Evolutionary conservation across 2,888 invertebrate species (phyloP).

Genomic region (Pachycephus smyrnensis): DNA sequence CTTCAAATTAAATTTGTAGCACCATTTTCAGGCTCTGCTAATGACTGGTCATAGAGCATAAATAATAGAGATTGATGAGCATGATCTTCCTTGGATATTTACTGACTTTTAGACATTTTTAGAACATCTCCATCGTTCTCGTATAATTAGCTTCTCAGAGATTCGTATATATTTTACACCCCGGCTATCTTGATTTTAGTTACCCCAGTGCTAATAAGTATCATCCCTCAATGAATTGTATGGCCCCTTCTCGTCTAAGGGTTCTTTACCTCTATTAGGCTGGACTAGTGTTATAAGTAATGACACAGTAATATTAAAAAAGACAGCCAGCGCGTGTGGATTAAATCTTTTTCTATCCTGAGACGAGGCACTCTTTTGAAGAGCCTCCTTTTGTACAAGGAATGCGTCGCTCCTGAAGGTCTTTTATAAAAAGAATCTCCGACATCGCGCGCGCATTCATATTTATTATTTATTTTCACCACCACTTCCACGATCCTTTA

Average conservation of each 20-base stretch:
- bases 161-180: not conserved
- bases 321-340: not conserved
- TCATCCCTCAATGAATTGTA: not conserved
- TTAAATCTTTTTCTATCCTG: not conserved
- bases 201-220: not conserved
- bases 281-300: not conserved
- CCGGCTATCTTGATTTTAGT: not conserved
- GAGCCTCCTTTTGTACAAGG: not conserved
- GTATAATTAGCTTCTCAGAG: not conserved
- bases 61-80: too few relatives aligned
- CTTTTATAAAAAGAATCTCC: not conserved
- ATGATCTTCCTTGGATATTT: too few relatives aligned
- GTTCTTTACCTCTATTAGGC: not conserved
- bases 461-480: constrained; percentile 1
- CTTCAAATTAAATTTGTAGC: constrained; percentile 29
- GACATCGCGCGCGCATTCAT: not conserved
- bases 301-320: not conserved
- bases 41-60: too few relatives aligned
- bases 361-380: not conserved
- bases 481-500: not conserved
- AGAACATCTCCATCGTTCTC: too few relatives aligned
- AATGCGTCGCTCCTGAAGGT: not conserved
- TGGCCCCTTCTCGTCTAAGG: not conserved
- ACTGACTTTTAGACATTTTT: too few relatives aligned
- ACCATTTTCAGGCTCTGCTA: too few relatives aligned